A percentile compares a stretch with the other conserved stretches of the same genome.
These are phyloP conservation scores for Serilophus lunatus DNA, from an alignment of 2,113 vertebrate species.

Conservation along the genomic window DNA sequence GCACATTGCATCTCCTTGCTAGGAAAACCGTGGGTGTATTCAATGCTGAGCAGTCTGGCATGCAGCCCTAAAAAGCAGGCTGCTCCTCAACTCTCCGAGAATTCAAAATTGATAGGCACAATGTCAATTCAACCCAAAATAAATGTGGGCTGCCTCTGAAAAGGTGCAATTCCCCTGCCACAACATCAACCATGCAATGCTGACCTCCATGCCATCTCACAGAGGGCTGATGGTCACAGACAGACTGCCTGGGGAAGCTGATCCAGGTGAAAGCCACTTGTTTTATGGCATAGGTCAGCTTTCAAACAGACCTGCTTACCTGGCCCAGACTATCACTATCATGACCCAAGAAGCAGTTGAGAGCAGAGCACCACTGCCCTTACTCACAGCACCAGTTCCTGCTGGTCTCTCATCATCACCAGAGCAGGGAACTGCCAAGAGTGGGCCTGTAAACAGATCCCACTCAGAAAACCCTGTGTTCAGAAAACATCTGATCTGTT, in stretches of 20 bases:
- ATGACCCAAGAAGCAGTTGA: not conserved
- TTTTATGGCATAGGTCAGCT: not conserved
- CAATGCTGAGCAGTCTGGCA: not conserved
- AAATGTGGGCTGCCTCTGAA: not conserved
- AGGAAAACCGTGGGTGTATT: not conserved
- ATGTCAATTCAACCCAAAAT: not conserved
- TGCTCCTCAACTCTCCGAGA: not conserved
- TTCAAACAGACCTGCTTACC: not conserved
- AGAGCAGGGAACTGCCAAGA: not conserved
- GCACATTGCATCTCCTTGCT: not conserved
- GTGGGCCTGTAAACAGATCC: rapidly evolving
- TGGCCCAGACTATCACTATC: not conserved
- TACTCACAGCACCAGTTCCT: rapidly evolving
- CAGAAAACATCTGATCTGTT: not conserved
- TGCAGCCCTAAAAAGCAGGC: not conserved
- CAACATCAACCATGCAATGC: rapidly evolving
- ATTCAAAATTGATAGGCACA: not conserved
- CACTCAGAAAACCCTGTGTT: not conserved
- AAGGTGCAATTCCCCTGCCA: not conserved
- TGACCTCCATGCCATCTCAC: not conserved
- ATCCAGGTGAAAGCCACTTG: not conserved
- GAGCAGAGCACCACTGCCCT: not conserved
- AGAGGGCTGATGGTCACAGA: not conserved
- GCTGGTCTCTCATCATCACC: not conserved
- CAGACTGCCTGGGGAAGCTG: not conserved